Conservation (phyloP, 2,888 invertebrate species). For the Physocephala rufipes region DNA sequence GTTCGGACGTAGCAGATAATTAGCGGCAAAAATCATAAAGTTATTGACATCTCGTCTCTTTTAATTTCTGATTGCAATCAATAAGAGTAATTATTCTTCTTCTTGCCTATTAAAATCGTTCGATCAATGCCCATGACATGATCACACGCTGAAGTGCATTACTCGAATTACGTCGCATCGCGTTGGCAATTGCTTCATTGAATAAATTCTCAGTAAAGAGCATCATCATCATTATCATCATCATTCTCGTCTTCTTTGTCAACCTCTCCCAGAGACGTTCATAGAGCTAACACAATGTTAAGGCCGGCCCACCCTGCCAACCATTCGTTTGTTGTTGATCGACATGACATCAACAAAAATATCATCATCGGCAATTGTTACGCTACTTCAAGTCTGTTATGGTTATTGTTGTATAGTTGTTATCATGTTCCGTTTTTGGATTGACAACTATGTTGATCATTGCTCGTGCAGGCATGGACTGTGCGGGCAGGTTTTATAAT, state of each 20-base stretch:
- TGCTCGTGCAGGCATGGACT: background rate
- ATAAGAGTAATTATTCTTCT: background rate
- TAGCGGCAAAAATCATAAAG: background rate
- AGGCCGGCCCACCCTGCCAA: background rate
- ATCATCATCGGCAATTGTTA: background rate
- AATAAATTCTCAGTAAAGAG: constrained; percentile 1
- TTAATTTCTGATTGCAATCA: background rate
- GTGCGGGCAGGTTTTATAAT: background rate
- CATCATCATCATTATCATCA: background rate
- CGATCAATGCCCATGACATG: background rate
- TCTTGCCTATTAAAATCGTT: background rate
- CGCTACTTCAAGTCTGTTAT: background rate
- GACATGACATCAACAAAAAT: background rate
- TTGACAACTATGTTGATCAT: background rate
- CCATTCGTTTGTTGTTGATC: background rate
- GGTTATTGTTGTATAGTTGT: background rate
- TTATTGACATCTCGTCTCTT: background rate
- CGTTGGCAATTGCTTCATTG: background rate
- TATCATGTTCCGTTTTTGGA: background rate
- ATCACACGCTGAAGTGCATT: constrained; percentile 1
- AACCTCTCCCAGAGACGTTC: background rate
- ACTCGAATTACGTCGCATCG: background rate
- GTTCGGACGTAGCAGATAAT: background rate
- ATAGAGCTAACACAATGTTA: background rate
- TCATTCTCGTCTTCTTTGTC: background rate